Conservation (phyloP, 2,888 invertebrate species). For the Synergus umbraculus region DNA sequence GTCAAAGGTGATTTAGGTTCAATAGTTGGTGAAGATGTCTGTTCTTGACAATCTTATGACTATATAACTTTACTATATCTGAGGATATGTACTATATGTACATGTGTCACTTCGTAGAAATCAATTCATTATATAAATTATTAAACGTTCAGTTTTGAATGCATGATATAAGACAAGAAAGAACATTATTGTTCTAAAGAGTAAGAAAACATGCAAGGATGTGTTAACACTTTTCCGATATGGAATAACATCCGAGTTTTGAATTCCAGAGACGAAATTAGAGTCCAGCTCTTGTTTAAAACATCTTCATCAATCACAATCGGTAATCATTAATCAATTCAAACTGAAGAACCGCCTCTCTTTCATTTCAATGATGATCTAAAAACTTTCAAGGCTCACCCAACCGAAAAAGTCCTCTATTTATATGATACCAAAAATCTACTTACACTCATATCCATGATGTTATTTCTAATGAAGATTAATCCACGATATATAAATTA, state of each 20-base stretch:
- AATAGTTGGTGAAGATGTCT: not conserved
- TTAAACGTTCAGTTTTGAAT: not conserved
- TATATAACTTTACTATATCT: not conserved
- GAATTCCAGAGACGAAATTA: not conserved
- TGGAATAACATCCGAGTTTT: not conserved
- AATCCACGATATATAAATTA: constrained; percentile 47
- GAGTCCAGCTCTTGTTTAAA: not conserved
- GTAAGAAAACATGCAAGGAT: not conserved
- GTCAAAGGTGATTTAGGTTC: constrained; percentile 4
- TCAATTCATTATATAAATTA: too few species aligned
- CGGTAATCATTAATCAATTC: not conserved
- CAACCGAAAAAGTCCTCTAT: not conserved
- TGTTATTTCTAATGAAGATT: constrained; percentile 62
- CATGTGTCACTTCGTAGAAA: not conserved
- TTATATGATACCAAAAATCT: not conserved
- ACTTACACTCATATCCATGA: constrained; percentile 74
- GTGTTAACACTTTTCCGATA: not conserved
- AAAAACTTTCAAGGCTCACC: not conserved
- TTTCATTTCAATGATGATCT: not conserved
- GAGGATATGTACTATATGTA: not conserved
- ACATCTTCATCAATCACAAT: not conserved
- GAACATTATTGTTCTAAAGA: too few species aligned
- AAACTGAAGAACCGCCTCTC: not conserved
- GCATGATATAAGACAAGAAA: not conserved
- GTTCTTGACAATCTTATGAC: not conserved